Base-by-base conservation (phyloP, 2,797 vertebrate species). In the Enteromius trimaculatus region DNA sequence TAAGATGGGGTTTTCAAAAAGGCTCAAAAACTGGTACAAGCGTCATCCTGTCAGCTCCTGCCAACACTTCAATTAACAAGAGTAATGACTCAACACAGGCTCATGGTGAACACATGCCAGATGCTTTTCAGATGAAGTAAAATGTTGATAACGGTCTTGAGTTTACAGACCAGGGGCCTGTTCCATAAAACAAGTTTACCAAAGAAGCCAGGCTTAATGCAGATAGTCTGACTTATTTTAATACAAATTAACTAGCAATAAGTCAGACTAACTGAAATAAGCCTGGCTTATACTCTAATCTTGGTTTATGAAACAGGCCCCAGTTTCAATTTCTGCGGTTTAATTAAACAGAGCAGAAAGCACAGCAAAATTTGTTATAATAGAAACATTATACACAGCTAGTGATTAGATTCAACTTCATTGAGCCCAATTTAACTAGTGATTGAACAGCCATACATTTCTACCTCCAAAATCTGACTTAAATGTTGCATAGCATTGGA, bases 71-170 rank as follows among this genome's bases (percentile, higher is more conserved):
- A 47, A n/a, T 58, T 68, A 58, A 34, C 6, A 11, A 60, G 53
- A 64, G 37, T 21, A 37, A 64, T 26, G 37, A 79, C 23, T 13
- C 72, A 62, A 79, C 11, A 68, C 42, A 79, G 64, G 62, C 21
- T 39, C n/a, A 65, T 17, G 14, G 51, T 58, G 71, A 77, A 39
- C 37, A 31, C 76, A 23, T 66, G 91, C 71, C 37, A 31, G 77
- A 31, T 66, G 91, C 74, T 87, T 26, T 60, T 81, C 90, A 92
- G 83, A 90, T 91, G 90, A 80, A 62, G 26, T 7, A 21, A 78
- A 81, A 77, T 53, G 11, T 14, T 55, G 69, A 51, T 70, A 39
- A 1, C 13, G 37, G 37, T 17, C 6, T 80, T 87, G 89, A 86
- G 79, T 89, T 87, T 64, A 82, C 5, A 17, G 5, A 80, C 16